Base-by-base conservation (phyloP, 1,140 invertebrate genomes). In the Sycophila sp. region DNA sequence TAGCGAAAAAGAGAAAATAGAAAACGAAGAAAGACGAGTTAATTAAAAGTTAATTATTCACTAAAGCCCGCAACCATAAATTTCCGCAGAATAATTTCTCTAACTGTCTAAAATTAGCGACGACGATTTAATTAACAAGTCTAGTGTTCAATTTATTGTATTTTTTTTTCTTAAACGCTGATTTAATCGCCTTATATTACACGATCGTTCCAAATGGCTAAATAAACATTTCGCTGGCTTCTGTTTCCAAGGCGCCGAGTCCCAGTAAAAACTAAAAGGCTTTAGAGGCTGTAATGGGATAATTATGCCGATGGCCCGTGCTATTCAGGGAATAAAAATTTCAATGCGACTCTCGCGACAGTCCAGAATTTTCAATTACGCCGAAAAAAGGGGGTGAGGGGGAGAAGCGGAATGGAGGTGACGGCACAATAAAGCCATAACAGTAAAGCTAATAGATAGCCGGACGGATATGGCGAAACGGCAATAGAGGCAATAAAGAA, bases 21-120 rank as follows among this genome's bases (percentile, higher is more conserved):
- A 51, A 51, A 28, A 51, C 11, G 28, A 51, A 13, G n/a, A 28
- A 30, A 30, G 49, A 51, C 24, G 1, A 26, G 28, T 51, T 28
- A 51, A 28, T 51, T 28, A 51, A 51, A 51, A 51, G 49, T 51
- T 51, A 51, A 51, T 51, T 51, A 51, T 51, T 51, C 49, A 30
- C 28, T 26, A 22, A 28, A 19, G 19, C 17, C 7, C 19, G 19
- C 19, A n/a, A n/a, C n/a, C n/a, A n/a, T n/a, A n/a, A n/a, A n/a
- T n/a, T n/a, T n/a, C n/a, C n/a, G n/a, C n/a, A n/a, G n/a, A n/a
- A n/a, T n/a, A n/a, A n/a, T n/a, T n/a, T n/a, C n/a, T n/a, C n/a
- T n/a, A n/a, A n/a, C n/a, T n/a, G n/a, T n/a, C n/a, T n/a, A n/a
- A n/a, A n/a, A n/a, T n/a, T n/a, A n/a, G n/a, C n/a, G n/a, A n/a